Evolutionary conservation across 1,140 invertebrate species (phyloP).

Genomic region (Drosophila orena): DNA sequence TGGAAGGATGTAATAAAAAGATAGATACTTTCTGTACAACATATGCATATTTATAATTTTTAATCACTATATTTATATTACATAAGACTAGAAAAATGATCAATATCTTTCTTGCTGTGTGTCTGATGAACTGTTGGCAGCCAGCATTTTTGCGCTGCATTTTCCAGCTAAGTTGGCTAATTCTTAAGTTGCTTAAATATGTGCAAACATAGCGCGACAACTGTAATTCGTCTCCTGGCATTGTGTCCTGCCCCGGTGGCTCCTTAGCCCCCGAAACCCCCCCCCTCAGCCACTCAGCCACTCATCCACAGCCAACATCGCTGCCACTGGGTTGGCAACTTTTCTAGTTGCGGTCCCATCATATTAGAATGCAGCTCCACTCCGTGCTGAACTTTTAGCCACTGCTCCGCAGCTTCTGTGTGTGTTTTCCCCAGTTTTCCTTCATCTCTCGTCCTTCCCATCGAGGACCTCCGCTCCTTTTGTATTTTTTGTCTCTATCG

Average conservation of each 20-base stretch:
- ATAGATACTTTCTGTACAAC: too few species aligned
- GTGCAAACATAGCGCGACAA: slow-evolving; percentile 74
- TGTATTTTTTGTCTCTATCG: slow-evolving; percentile 48
- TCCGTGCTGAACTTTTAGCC: slow-evolving; percentile 43
- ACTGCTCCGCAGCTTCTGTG: slow-evolving; percentile 39
- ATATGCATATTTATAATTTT: not conserved
- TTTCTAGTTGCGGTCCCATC: slow-evolving; percentile 54
- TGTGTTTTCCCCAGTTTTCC: slow-evolving; percentile 28
- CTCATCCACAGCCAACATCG: slow-evolving; percentile 14
- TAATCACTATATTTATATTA: too few species aligned
- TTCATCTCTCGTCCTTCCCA: not conserved
- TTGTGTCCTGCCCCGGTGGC: slow-evolving; percentile 14
- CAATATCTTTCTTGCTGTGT: not conserved
- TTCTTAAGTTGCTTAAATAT: slow-evolving; percentile 80
- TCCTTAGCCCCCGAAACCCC: not conserved
- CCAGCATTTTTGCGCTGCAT: slow-evolving; percentile 58
- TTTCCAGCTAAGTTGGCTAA: slow-evolving; percentile 67
- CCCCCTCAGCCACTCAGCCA: not conserved
- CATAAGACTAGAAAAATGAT: not conserved
- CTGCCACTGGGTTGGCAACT: slow-evolving; percentile 39
- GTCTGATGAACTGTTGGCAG: slow-evolving; percentile 26
- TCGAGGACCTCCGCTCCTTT: slow-evolving; percentile 1
- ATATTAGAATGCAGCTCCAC: slow-evolving; percentile 66
- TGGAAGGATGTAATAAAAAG: too few species aligned
- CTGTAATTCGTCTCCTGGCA: slow-evolving; percentile 73